Evolutionary conservation across 1,140 invertebrate species (phyloP), one percentile per base, ranked within the genome.

Genomic region (Bombus consobrinus): DNA sequence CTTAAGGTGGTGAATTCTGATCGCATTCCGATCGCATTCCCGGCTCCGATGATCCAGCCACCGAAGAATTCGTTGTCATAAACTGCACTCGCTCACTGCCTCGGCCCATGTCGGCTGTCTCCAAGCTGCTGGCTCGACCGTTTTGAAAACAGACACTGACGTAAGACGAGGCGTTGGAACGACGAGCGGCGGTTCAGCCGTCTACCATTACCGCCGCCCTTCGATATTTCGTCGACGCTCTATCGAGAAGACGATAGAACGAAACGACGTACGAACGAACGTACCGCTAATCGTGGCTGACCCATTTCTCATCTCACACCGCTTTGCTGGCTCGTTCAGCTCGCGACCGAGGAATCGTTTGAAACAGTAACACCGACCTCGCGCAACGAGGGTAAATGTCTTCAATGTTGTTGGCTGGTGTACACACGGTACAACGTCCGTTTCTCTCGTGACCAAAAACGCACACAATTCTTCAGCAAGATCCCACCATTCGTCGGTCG

Each of bases 31-130:
- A 32, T 66, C 85, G 86, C 87, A 87, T 91, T 89, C 89, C 79
- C 79, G 77, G 53, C 83, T 57, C 28, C 80, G 84, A 66, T 79
- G 87, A 88, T 85, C 84, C 85, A 87, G 82, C 68, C 87, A 80
- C 86, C 79, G 32, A 84, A 87, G 90, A 91, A 92, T 92, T 89
- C 89, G 74, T 87, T 74, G 81, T 91, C 92, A 87, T 91, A 91
- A 92, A 92, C 88, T 83, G 47, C 57, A 13, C 57, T 53, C 47
- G 47, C 47, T n/a, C n/a, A n/a, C n/a, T n/a, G n/a, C n/a, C n/a
- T n/a, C n/a, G n/a, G n/a, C 34, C 34, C 34, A 8, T 2, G 47
- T 53, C 47, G 18, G 1, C 5, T 74, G 68, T 89, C 83, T n/a
- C 79, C 73, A 39, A 83, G 79, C 78, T 86, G 81, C 82, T 69